Percentiles rank a stretch among this genome's conserved stretches.
Evolutionary conservation across 2,113 vertebrate genomes (phyloP).

Genomic region (Capricornis sumatraensis): DNA sequence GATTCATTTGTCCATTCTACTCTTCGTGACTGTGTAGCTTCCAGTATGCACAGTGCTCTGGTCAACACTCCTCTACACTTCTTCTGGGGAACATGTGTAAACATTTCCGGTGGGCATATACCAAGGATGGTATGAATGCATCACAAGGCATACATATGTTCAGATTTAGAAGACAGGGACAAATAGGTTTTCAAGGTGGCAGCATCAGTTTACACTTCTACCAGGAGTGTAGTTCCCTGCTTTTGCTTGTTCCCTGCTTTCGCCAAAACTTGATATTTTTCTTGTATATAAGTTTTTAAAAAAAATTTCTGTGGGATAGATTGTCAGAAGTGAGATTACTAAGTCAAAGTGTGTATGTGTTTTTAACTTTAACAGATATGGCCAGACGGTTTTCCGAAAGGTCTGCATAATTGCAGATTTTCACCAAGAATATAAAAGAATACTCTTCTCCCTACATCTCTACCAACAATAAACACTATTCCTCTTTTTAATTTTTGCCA

Average conservation of each 20-base stretch:
- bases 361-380: not conserved
- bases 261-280: not conserved
- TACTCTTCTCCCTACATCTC: not conserved
- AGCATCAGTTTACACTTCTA: not conserved
- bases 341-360: not conserved
- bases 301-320: not conserved
- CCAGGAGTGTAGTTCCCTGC: not conserved
- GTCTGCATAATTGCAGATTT: not conserved
- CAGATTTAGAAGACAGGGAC: not conserved
- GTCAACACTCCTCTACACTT: not conserved
- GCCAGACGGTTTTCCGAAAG: not conserved
- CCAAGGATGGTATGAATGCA: no score
- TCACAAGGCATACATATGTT: not conserved
- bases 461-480: not conserved
- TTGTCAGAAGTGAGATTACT: not conserved
- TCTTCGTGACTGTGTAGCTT: not conserved
- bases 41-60: not conserved
- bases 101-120: accelerated
- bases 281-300: not conserved
- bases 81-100: not conserved
- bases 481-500: not conserved
- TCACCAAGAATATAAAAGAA: not conserved
- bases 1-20: not conserved
- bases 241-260: not conserved
- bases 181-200: not conserved